Conservation (phyloP, 2,797 vertebrate genomes). For the Manis crassicaudata region DNA sequence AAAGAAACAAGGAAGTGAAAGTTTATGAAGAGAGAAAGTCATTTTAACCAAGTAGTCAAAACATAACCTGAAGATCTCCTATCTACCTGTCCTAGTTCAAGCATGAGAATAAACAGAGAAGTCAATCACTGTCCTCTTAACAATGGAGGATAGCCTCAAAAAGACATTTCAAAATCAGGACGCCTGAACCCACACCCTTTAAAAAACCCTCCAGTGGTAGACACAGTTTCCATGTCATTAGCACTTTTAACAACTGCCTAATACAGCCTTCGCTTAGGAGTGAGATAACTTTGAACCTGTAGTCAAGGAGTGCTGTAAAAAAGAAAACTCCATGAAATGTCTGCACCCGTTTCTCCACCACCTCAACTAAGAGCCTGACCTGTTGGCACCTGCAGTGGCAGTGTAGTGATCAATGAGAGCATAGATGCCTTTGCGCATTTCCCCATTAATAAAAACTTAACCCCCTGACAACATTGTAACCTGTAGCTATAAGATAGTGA, state of each 20-base stretch:
- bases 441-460: neutral
- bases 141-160: neutral
- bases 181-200: neutral
- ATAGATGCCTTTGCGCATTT: neutral
- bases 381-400: neutral
- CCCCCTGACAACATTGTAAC: neutral
- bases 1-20: constrained; percentile 33
- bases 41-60: neutral
- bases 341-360: neutral
- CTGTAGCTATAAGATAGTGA: neutral
- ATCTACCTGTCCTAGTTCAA: neutral
- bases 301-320: neutral
- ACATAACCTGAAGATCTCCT: neutral
- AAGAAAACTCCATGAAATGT: neutral
- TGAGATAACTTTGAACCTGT: neutral
- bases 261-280: neutral
- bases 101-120: neutral
- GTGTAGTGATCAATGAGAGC: neutral
- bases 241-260: neutral
- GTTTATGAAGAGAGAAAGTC: neutral
- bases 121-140: neutral
- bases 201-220: neutral
- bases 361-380: neutral
- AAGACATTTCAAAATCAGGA: constrained; percentile 49
- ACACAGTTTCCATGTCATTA: neutral